These are phyloP conservation scores for Cnemophilus loriae DNA, from an alignment of 2,113 vertebrate species.

Conservation along the genomic window DNA sequence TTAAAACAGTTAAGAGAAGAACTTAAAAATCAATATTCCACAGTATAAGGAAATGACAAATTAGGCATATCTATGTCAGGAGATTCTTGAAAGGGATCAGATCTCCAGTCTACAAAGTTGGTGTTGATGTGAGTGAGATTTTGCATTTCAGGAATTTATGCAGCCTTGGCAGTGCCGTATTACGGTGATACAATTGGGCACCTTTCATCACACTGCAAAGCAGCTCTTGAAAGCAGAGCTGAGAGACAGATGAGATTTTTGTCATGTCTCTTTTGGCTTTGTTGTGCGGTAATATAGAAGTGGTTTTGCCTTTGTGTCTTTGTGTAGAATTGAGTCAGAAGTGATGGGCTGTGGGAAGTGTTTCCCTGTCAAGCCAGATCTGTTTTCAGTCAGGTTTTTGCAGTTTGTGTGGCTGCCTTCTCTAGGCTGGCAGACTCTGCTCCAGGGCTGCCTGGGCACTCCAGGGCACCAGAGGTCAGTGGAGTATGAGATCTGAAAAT, in stretches of 20 bases:
- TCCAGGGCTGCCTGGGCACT: not conserved
- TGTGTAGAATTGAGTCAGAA: conserved; percentile 36
- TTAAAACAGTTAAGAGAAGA: not conserved
- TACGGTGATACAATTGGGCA: conserved; percentile 5
- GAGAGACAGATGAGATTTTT: conserved; percentile 49
- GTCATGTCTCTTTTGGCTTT: conserved; percentile 37
- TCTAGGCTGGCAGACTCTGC: not conserved
- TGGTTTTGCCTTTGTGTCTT: conserved; percentile 13
- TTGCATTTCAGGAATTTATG: conserved; percentile 16
- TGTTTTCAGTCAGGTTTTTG: not conserved
- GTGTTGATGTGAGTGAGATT: conserved; percentile 35
- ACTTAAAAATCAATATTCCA: conserved; percentile 16
- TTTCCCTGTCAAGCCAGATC: not conserved
- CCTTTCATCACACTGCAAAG: conserved; percentile 60
- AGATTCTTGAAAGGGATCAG: conserved; percentile 22
- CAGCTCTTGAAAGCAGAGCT: conserved; percentile 46
- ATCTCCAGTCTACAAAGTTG: not conserved
- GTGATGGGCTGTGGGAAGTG: not conserved
- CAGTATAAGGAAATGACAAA: not conserved
- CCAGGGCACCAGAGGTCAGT: fast-evolving
- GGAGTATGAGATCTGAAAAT: not conserved
- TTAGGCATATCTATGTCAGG: conserved; percentile 11
- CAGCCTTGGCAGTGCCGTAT: not conserved
- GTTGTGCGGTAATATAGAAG: conserved; percentile 15
- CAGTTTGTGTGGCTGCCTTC: not conserved